Evolutionary conservation across 1,140 invertebrate species (phyloP).

Genomic region (Euura lappo): DNA sequence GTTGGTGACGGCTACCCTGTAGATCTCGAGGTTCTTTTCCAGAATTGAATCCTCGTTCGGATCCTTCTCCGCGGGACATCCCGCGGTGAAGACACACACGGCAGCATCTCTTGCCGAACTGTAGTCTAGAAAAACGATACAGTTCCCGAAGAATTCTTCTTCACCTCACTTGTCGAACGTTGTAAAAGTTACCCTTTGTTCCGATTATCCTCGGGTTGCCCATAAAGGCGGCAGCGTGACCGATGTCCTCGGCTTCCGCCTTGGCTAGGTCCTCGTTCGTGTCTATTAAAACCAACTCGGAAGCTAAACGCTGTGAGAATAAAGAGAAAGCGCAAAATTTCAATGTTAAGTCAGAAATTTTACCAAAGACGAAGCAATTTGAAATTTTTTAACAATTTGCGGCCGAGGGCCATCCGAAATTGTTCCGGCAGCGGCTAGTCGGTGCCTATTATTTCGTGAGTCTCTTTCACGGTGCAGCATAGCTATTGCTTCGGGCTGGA

Average conservation of each 20-base stretch:
- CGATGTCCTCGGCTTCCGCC: constrained; percentile 67
- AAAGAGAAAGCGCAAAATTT: not conserved
- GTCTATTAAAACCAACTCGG: constrained; percentile 67
- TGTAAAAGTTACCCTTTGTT: constrained; percentile 42
- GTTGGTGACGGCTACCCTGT: constrained; percentile 63
- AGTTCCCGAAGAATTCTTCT: no score
- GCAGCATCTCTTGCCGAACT: constrained; percentile 61
- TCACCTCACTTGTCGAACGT: not conserved
- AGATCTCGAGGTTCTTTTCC: constrained; percentile 64
- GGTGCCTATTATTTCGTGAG: no score
- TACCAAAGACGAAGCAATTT: no score
- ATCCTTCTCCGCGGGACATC: constrained; percentile 59
- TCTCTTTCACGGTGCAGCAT: no score
- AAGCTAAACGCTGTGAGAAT: constrained; percentile 59
- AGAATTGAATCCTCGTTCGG: constrained; percentile 53
- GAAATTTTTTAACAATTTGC: no score
- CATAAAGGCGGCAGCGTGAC: constrained; percentile 65
- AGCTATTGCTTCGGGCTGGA: no score
- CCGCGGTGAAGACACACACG: constrained; percentile 68
- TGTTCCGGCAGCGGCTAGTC: no score
- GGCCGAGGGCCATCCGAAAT: no score
- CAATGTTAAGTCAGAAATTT: no score
- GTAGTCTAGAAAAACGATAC: constrained; percentile 56
- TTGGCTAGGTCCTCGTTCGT: constrained; percentile 62
- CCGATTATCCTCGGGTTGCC: constrained; percentile 47